Evolutionary conservation across 2,888 invertebrate species (phyloP), one percentile per base, ranked within the genome.

Genomic region (Polydrusus pterygomalis): DNA sequence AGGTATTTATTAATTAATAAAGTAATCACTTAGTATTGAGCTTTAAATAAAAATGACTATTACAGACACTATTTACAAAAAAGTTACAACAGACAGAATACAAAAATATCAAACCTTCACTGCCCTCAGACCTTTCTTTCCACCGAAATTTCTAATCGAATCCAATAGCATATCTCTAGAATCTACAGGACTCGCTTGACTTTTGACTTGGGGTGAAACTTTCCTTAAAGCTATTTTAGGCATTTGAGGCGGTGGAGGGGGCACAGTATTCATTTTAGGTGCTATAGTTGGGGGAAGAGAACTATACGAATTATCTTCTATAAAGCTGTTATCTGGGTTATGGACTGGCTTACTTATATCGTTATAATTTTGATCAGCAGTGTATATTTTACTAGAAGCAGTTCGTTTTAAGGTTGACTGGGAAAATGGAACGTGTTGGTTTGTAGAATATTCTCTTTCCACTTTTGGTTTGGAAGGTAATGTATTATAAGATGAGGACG

Each of bases 61-160:
- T 77, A 81, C 74, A 78, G 79, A 77, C 71, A 75, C 75, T 79
- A 80, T 80, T 70, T 79, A 81, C 77, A 79, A 75, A 72, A 78
- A 77, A 38, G n/a, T 51, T 68, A 75, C 62, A 78, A 64, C 67
- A 72, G 67, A 47, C 20, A 47, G 18, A 71, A 73, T 34, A 49
- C 20, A 64, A 18, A 71, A 76, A 64, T 64, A 69, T 82, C 80
- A 84, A n/a, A n/a, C n/a, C 82, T 85, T 86, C 18, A 80, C 84
- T 58, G 84, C 77, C 77, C 81, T 85, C 49, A 88, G 80, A 25
- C 87, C 87, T 72, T 87, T 87, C 73, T 87, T 87, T 7, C 88
- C 88, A 11, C 93, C 93, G 79, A 94, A 94, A 84, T 90, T 92
- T 78, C 93, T 89, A 82, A 95, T 95, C 17, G 93, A 93, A 64